Evolutionary conservation across 2,113 vertebrate species (phyloP), one percentile per base, ranked within the genome.

Genomic region (Sterrhoptilus dennistouni): DNA sequence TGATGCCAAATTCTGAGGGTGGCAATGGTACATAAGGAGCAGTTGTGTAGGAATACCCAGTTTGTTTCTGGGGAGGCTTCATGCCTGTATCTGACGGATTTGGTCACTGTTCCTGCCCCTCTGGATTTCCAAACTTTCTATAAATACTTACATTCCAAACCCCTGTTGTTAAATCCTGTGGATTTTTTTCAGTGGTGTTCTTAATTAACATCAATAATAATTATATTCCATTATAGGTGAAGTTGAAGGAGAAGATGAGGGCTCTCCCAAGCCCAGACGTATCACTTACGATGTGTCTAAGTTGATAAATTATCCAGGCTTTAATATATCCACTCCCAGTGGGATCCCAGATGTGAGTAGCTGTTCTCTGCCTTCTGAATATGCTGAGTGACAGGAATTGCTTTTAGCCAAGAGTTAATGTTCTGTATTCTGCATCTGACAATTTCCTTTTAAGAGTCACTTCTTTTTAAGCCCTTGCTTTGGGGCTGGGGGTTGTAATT

Each of bases 261-360:
- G 97, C 36, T 88, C 92, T 69, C 91, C 54, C 18, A 72, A 80
- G 44, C 95, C 96, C 66, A 97, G 89, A 86, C 97, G 92, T 52
- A 42, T 98, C 82, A 98, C 98, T 57, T 99, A 99, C 0, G 99
- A 99, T 94, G 97, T 99, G 89, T 98, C 99, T 2, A 99, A 99
- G 96, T 93, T 99, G 96, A 97, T 99, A 49, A 99, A 99, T 97
- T 99, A 99, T 80, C 99, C 99, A 61, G 99, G 99, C 47, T 99
- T 99, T 97, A 99, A 99, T 92, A 98, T 98, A 35, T 97, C 98
- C 57, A 94, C 97, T 77, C 97, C 99, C 85, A 96, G 97, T 90
- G 98, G 97, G 74, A 98, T 99, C 86, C 98, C 98, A 95, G 99
- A 99, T 96, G 99, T 99, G 97, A 99, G 99, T 98, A 52, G 21